These are phyloP conservation scores for Mellivora capensis DNA, from an alignment of 2,113 vertebrate genomes.

Conservation along the genomic window DNA sequence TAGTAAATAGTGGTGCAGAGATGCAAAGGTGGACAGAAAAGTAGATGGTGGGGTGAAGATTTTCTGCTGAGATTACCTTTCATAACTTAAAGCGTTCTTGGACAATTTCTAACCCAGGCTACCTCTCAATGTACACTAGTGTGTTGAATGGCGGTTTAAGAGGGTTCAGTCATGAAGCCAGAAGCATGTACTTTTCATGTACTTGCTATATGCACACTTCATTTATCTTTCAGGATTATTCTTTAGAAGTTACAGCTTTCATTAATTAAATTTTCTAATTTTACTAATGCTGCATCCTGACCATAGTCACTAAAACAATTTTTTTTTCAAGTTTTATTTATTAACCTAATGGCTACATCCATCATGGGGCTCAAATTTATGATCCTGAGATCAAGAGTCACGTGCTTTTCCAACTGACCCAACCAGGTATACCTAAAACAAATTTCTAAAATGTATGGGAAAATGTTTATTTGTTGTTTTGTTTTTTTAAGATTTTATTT, in stretches of 20 bases:
- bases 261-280: background rate
- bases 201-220: background rate
- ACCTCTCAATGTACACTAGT: background rate
- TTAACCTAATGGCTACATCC: background rate
- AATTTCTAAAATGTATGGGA: background rate
- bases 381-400: background rate
- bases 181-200: background rate
- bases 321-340: background rate
- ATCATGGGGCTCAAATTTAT: background rate
- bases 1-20: background rate
- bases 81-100: background rate
- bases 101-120: background rate
- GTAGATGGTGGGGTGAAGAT: background rate
- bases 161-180: background rate
- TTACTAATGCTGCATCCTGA: background rate
- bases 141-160: background rate
- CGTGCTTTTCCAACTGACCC: background rate
- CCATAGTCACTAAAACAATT: background rate
- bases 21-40: background rate
- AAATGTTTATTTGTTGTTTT: background rate
- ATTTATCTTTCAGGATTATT: background rate
- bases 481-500: background rate
- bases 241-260: background rate
- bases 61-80: background rate
- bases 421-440: too few species aligned